A percentile compares a stretch with the other conserved stretches of the same genome.
phyloP scores from a whole-genome alignment of 2,888 invertebrate species.

The Habrosyne pyritoides region DNA sequence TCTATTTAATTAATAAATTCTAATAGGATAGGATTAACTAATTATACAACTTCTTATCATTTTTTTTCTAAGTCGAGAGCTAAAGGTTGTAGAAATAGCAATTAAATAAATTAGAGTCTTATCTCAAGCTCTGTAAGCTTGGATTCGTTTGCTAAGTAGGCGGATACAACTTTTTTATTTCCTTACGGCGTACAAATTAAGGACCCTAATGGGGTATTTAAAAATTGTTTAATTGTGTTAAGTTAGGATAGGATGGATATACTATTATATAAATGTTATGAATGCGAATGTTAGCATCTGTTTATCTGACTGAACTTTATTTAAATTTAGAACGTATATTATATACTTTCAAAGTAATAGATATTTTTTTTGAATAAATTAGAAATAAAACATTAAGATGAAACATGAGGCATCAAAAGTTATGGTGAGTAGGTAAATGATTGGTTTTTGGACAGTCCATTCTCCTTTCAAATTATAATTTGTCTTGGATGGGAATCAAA shows the following conservation, averaged over 20 bases:
- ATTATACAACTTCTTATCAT: not conserved
- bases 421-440: too few relatives aligned
- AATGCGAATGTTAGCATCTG: not conserved
- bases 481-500: too few relatives aligned
- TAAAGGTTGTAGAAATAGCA: not conserved
- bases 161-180: constrained; percentile 22
- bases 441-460: too few relatives aligned
- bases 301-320: too few relatives aligned
- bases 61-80: not conserved
- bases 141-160: not conserved
- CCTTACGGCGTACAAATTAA: constrained; percentile 54
- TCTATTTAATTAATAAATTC: too few relatives aligned
- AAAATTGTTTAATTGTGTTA: constrained; percentile 57
- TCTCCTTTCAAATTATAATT: too few relatives aligned
- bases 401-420: too few relatives aligned
- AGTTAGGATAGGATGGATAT: constrained; percentile 38
- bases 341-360: too few relatives aligned
- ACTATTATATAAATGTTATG: constrained; percentile 4
- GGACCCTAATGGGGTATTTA: constrained; percentile 58
- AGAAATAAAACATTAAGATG: too few relatives aligned
- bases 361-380: too few relatives aligned
- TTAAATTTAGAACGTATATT: too few relatives aligned
- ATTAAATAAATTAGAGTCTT: constrained; percentile 17
- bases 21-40: too few relatives aligned
- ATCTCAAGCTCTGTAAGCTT: not conserved